phyloP scores from a whole-genome alignment of 2,797 vertebrate species.

The Gephyroberyx darwinii region DNA sequence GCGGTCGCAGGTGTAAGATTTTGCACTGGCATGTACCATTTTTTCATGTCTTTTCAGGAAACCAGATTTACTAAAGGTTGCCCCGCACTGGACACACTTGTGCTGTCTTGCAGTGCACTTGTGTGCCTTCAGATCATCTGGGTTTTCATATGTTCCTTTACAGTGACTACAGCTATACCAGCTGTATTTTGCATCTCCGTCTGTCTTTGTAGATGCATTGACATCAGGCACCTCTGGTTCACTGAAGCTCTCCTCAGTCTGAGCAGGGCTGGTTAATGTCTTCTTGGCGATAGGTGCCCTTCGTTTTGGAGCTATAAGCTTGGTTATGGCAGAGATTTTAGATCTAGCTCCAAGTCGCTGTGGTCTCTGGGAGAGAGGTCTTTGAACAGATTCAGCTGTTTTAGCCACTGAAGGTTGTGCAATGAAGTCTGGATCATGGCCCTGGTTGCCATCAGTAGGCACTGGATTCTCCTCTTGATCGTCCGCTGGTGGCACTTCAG shows the following conservation, averaged over 20 bases:
- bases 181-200: conserved; percentile 37
- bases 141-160: conserved; percentile 63
- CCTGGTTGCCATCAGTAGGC: conserved; percentile 19
- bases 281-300: conserved; percentile 31
- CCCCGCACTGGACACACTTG: conserved; percentile 73
- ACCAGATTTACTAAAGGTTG: conserved; percentile 72
- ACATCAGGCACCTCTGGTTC: conserved; percentile 26
- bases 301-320: conserved; percentile 72
- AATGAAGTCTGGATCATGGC: conserved; percentile 36
- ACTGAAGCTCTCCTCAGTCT: conserved; percentile 16
- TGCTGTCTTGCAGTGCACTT: conserved; percentile 66
- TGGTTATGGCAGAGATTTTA: conserved; percentile 69
- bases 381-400: not conserved
- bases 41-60: conserved; percentile 79
- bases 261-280: not conserved
- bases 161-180: conserved; percentile 77
- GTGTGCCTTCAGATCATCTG: conserved; percentile 73
- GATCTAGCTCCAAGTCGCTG: conserved; percentile 64
- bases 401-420: conserved; percentile 4
- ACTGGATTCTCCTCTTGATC: conserved; percentile 6
- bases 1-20: conserved; percentile 71
- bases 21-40: conserved; percentile 56
- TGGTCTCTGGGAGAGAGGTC: conserved; percentile 53
- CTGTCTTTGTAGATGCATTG: not conserved
- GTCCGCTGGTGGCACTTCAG: not conserved